A percentile compares a stretch with the other conserved stretches of the same genome.
phyloP scores from a whole-genome alignment of 2,113 vertebrate genomes.

The Phyllostomus discolor region DNA sequence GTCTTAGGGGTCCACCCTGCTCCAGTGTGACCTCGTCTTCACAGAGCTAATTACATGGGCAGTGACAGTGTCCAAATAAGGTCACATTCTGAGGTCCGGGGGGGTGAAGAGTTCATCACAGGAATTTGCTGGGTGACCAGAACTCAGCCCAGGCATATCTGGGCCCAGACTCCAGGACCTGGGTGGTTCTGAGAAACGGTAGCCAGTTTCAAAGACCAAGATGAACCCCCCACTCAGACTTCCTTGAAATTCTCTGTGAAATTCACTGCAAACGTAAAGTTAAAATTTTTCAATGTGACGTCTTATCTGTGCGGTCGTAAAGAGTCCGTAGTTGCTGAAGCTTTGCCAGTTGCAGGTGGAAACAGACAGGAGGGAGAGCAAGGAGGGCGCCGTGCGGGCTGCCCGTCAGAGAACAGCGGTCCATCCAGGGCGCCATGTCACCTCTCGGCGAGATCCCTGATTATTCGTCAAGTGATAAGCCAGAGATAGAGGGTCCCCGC shows the following conservation, averaged over 20 bases:
- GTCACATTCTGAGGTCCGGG: not conserved
- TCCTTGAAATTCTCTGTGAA: not conserved
- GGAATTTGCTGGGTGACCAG: not conserved
- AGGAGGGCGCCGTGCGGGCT: too few relatives aligned
- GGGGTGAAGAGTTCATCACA: not conserved
- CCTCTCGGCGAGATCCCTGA: not conserved
- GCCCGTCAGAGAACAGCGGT: not conserved
- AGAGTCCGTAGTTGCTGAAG: too few relatives aligned
- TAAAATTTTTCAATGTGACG: not conserved
- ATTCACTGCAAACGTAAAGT: not conserved
- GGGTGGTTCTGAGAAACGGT: not conserved
- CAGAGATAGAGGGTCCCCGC: slow-evolving; percentile 26
- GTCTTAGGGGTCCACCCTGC: not conserved
- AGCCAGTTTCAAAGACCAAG: not conserved
- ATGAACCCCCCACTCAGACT: not conserved
- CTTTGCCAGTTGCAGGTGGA: too few relatives aligned
- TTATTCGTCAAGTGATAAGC: not conserved
- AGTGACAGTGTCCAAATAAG: not conserved
- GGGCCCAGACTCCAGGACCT: not conserved
- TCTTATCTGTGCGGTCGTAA: not conserved
- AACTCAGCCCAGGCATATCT: not conserved
- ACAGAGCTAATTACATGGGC: not conserved
- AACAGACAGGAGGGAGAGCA: not conserved
- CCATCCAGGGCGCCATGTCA: fast-evolving
- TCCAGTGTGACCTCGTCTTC: not conserved